Evolutionary conservation across 2,797 vertebrate genomes (phyloP).

Genomic region (Hafferia zeledoni): DNA sequence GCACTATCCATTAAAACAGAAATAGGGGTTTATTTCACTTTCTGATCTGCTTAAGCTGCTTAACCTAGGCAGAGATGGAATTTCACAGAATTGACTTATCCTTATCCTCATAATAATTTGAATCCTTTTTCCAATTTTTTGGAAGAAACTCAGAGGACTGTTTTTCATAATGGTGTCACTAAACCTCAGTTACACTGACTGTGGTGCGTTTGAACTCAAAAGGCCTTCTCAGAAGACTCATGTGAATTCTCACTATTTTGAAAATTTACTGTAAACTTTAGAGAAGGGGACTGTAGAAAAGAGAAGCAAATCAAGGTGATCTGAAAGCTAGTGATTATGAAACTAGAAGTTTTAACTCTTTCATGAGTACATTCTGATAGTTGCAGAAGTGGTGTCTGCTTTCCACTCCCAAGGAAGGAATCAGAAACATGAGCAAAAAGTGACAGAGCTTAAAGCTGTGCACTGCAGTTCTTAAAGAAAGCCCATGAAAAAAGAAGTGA

Average conservation of each 20-base stretch:
- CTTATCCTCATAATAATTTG: neutral
- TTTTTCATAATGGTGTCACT: neutral
- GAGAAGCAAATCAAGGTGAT: neutral
- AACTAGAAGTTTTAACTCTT: neutral
- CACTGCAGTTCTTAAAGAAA: neutral
- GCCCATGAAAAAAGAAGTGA: neutral
- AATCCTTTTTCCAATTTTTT: constrained; percentile 9
- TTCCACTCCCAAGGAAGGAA: neutral
- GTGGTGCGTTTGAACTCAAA: neutral
- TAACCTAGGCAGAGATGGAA: neutral
- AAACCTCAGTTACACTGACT: neutral
- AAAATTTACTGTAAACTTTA: neutral
- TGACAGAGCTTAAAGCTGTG: neutral
- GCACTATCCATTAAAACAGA: neutral
- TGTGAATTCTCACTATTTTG: neutral
- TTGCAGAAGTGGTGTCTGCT: neutral
- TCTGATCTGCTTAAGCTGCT: neutral
- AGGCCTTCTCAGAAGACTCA: neutral
- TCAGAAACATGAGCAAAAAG: neutral
- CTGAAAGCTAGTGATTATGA: constrained; percentile 28
- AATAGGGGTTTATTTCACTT: neutral
- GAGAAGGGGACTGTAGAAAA: neutral
- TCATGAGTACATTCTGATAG: neutral
- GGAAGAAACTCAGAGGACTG: neutral
- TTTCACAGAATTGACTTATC: neutral